These are phyloP conservation scores for Graphium colonna DNA, from an alignment of 2,888 invertebrate species.

Conservation along the genomic window DNA sequence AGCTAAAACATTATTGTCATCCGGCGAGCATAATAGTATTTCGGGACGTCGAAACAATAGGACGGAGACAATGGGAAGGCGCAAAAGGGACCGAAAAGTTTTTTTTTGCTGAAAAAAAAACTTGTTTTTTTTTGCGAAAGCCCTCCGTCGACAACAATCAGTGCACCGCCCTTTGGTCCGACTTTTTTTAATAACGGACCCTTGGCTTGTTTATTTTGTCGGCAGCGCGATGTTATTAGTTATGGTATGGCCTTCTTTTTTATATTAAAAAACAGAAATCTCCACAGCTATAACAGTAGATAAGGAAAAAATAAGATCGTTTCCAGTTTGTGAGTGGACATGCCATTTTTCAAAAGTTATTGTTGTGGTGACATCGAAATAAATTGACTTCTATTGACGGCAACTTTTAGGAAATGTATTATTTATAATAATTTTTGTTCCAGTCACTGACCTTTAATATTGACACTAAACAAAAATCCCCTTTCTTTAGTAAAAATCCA, in stretches of 20 bases:
- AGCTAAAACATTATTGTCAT: constrained; percentile 73
- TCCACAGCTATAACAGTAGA: constrained; percentile 25
- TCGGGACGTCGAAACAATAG: constrained; percentile 76
- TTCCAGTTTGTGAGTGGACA: background rate
- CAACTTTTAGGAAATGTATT: too few species aligned
- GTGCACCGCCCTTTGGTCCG: constrained; percentile 57
- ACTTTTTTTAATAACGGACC: constrained; percentile 68
- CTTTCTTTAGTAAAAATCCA: too few species aligned
- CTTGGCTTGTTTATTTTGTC: constrained; percentile 69
- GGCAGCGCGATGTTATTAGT: constrained; percentile 53
- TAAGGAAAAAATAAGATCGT: constrained; percentile 25
- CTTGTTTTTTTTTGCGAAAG: constrained; percentile 60
- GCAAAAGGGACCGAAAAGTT: constrained; percentile 61
- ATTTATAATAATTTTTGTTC: too few species aligned
- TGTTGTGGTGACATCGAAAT: background rate
- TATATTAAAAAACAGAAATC: constrained; percentile 39
- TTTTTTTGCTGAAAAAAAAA: constrained; percentile 53
- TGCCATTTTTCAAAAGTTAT: background rate
- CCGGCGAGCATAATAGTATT: constrained; percentile 78
- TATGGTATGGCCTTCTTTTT: constrained; percentile 47
- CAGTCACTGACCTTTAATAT: too few species aligned
- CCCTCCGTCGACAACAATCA: constrained; percentile 66
- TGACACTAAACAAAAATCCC: too few species aligned
- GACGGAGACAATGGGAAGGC: constrained; percentile 68
- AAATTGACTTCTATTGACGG: too few species aligned